Base-by-base conservation (phyloP, 2,888 invertebrate genomes). In the Vandiemenella viatica region DNA sequence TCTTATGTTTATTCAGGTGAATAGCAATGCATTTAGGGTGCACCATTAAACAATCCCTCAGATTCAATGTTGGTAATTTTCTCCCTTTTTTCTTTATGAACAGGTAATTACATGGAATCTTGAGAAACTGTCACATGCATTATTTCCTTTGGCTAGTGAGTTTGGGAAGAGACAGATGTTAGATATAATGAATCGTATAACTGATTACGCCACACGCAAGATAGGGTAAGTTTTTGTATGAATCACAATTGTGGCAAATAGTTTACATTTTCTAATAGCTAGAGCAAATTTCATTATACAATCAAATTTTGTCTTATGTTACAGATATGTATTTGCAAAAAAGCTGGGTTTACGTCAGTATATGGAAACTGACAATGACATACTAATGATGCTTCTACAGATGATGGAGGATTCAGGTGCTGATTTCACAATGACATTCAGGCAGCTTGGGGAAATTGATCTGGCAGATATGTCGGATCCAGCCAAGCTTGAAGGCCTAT, bases 391-490 rank as follows among this genome's bases (percentile, higher is more conserved):
- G 38, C 68, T 80, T 6, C 62, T 79, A 15, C 70, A 72, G 20
- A 74, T 76, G 63, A 75, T 80, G 77, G 71, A 76, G 57, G 71
- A 73, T 49, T 76, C 76, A 1, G 76, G 76, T 17, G 75, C 77
- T 7, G 80, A 80, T 60, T 80, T 79, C 56, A 80, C 79, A 0
- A 67, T 70, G 55, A 71, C 73, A 0, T 77, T 77, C 56, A 63
- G 76, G 49, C 74, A 77, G 56, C 64, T 77, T 15, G 70, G 72
- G 46, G 74, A 75, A 61, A 70, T 72, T 52, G 44, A 55, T 51
- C 65, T 73, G 1, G 58, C 60, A 48, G 66, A 70, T 54, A 63
- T 73, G 62, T 63, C 66, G 8, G 65, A 65, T 37, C 66, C 66
- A 49, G 56, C 60, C 1, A 67, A 68, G 50, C 38, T 69, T 7